Evolutionary conservation across 2,888 invertebrate genomes (phyloP).

Genomic region (Microctonus brassicae): DNA sequence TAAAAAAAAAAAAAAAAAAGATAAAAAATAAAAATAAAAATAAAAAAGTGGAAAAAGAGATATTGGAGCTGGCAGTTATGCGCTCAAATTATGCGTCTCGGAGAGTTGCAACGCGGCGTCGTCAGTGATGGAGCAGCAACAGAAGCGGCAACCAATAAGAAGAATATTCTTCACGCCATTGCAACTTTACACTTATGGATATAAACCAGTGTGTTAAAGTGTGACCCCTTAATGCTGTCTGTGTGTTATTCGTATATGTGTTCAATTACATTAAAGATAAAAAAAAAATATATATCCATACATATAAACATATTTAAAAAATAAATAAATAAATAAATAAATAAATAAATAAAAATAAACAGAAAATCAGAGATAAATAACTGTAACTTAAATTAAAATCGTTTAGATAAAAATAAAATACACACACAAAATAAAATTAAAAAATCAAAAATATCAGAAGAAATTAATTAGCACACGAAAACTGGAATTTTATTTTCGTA

Average conservation of each 20-base stretch:
- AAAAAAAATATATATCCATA: neutral
- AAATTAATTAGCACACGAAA: neutral
- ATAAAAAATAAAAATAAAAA: no score
- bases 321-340: no score
- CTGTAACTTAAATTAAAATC: neutral
- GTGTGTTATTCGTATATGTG: neutral
- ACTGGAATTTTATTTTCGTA: neutral
- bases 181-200: constrained; percentile 12
- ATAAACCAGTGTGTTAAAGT: constrained; percentile 1
- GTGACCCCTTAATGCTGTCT: neutral
- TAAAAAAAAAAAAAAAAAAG: no score
- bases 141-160: constrained; percentile 30
- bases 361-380: neutral
- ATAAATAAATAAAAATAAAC: neutral
- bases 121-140: constrained; percentile 29
- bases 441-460: neutral
- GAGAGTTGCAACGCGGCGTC: constrained; percentile 45
- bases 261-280: neutral
- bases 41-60: constrained; percentile 11
- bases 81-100: constrained; percentile 62
- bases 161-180: constrained; percentile 3
- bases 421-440: neutral
- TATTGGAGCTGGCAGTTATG: constrained; percentile 55
- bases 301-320: no score
- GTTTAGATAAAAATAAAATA: neutral